Evolutionary conservation across 2,888 invertebrate genomes (phyloP), one percentile per base, ranked within the genome.

Genomic region (Ypsolopha scabrella): DNA sequence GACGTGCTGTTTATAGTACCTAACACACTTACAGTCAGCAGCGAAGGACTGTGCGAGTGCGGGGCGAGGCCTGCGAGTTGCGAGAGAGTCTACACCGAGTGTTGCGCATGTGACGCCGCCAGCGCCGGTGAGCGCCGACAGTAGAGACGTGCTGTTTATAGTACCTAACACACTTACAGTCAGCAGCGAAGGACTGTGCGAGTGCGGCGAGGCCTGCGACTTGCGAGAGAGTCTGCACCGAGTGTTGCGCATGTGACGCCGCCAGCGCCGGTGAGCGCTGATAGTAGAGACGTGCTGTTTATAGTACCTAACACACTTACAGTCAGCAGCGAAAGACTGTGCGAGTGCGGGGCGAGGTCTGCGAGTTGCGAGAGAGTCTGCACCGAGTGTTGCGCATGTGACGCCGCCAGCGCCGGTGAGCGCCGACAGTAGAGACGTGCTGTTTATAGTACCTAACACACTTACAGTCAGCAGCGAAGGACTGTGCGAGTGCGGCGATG

Each of bases 191-290:
- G 47, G 34, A 35, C n/a, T n/a, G n/a, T 7, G 51, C 51, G 34
- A 51, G 45, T 9, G 46, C 46, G 34, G 46, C 46, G 6, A 51
- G 46, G 13, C 38, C 38, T 11, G 46, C 46, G n/a, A 41, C 43
- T 35, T 51, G 52, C 14, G 13, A 43, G 35, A 52, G 38, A n/a
- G n/a, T n/a, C n/a, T n/a, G n/a, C n/a, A n/a, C n/a, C n/a, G n/a
- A n/a, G n/a, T 37, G 51, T 9, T 47, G 50, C 13, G 51, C 53
- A 51, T 55, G 55, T 37, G 49, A 46, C 38, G 52, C 50, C n/a
- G 53, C 39, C 48, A 55, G 44, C 34, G 49, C n/a, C n/a, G n/a
- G n/a, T n/a, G n/a, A n/a, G n/a, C n/a, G n/a, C 45, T 36, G 53
- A 43, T 10, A 49, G 43, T 9, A 53, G 47, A 10, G 46, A 44